These are phyloP conservation scores for Smithornis capensis DNA, from an alignment of 2,113 vertebrate species.

Conservation along the genomic window DNA sequence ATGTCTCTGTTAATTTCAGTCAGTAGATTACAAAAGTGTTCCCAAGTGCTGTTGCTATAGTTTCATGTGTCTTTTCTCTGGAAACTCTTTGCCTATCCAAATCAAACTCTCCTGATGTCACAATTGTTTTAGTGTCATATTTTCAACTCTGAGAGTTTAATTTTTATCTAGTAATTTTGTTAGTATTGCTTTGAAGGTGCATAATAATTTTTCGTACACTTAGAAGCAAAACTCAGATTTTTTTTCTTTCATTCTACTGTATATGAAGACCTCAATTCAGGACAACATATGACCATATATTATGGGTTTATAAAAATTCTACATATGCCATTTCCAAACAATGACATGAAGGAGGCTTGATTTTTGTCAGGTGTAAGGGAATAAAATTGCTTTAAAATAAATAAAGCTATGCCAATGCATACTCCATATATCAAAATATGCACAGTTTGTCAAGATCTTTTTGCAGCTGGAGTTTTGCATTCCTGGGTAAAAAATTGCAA, in stretches of 20 bases:
- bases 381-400: neutral
- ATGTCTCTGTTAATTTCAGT: neutral
- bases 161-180: neutral
- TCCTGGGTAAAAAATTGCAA: neutral
- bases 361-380: neutral
- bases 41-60: neutral
- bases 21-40: neutral
- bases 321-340: neutral
- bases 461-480: neutral
- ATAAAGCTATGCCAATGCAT: neutral
- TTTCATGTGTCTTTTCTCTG: neutral
- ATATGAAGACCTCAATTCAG: neutral
- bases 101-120: neutral
- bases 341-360: neutral
- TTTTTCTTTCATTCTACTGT: neutral
- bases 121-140: neutral
- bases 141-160: neutral
- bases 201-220: neutral
- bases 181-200: neutral
- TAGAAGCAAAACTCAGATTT: neutral
- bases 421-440: neutral
- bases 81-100: neutral
- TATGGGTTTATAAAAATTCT: neutral
- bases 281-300: neutral
- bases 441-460: neutral